Base-by-base conservation (phyloP, 2,888 invertebrate species). In the Dicycla oo region DNA sequence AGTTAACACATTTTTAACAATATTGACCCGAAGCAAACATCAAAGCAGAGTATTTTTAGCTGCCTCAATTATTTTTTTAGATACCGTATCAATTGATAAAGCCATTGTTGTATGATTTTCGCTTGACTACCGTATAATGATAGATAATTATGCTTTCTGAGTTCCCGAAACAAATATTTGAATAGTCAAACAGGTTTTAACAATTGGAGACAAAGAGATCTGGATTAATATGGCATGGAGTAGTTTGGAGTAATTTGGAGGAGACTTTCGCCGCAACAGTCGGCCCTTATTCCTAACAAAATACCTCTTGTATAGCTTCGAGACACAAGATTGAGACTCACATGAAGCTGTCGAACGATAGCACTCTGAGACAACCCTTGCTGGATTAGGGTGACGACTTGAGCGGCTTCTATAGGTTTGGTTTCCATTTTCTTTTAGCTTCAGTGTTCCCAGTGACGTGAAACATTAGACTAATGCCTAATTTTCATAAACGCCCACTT, bases 41-140 rank as follows among this genome's bases (percentile, higher is more conserved):
- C 57, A 73, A 77, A 69, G 57, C 13, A 23, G 18, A 3, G 23
- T 47, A 47, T 77, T 51, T 58, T 77, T 77, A 57, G 34, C 26
- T 34, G 26, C 1, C 49, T 38, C 69, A 47, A 72, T 43, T 58
- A 45, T 68, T 76, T 67, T n/a, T 73, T 67, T 34, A 43, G n/a
- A 76, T 38, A 34, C 4, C 23, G 1, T 23, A 56, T 49, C 30
- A n/a, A 7, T 43, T 56, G 30, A 58, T 26, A 8, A 38, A 72
- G 47, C n/a, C 38, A n/a, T 45, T 13, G 1, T 54, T 38, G n/a
- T 26, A 26, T 26, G 18, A 57, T 30, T 49, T 49, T 20, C 45
- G 1, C 26, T 3, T 18, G 23, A 49, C 1, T 15, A 40, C 40
- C 18, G 18, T n/a, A 18, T 38, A 0, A 13, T 20, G 18, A 10